These are phyloP conservation scores for Megamerina dolium DNA, from an alignment of 2,888 invertebrate species.

Conservation along the genomic window DNA sequence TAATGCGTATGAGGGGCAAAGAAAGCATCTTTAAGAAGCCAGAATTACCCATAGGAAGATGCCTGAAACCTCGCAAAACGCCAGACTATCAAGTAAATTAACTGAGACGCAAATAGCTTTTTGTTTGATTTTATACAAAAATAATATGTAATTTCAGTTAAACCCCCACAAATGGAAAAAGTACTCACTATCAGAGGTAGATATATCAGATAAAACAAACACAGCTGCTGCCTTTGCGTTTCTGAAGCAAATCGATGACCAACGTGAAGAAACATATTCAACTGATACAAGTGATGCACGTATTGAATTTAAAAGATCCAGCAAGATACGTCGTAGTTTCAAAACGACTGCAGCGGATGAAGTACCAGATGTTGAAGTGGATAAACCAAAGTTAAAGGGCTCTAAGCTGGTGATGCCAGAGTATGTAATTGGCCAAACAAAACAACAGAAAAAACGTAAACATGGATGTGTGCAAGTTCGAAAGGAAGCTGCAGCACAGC, in stretches of 20 bases:
- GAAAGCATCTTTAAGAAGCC: conserved; percentile 78
- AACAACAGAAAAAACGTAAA: conserved; percentile 51
- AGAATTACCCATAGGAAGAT: conserved; percentile 58
- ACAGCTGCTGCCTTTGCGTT: conserved; percentile 73
- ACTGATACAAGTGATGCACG: conserved; percentile 24
- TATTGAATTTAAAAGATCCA: conserved; percentile 46
- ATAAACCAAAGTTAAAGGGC: conserved; percentile 56
- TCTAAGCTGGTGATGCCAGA: conserved; percentile 76
- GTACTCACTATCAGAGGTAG: conserved; percentile 75
- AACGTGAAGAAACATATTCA: conserved; percentile 40
- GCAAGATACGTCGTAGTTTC: conserved; percentile 34
- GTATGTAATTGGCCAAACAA: conserved; percentile 67
- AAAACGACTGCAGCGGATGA: conserved; percentile 32
- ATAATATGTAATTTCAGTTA: conserved; percentile 45
- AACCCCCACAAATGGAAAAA: conserved; percentile 79
- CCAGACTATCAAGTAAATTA: conserved; percentile 50
- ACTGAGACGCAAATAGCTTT: conserved; percentile 41
- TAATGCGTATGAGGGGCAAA: conserved; percentile 45
- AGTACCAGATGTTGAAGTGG: conserved; percentile 33
- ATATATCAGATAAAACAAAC: conserved; percentile 74
- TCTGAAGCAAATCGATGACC: conserved; percentile 61
- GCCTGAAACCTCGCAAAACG: conserved; percentile 51
- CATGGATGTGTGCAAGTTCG: conserved; percentile 26
- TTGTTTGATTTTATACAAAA: not conserved
- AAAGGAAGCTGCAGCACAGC: conserved; percentile 34